Evolutionary conservation across 2,797 vertebrate genomes (phyloP).

Genomic region (Cyprinella venusta): DNA sequence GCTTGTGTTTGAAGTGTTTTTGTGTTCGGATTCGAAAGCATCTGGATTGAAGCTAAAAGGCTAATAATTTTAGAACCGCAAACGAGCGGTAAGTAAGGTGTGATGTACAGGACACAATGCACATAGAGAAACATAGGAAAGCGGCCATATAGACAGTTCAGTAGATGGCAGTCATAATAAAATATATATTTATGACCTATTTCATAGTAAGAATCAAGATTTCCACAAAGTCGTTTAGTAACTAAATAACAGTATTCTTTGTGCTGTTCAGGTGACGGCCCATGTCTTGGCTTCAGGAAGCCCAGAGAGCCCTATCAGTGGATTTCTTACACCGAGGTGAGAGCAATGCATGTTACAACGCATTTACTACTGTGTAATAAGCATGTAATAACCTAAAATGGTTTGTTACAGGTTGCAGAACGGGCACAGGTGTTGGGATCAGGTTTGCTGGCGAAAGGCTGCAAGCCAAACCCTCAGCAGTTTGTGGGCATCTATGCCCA

Average conservation of each 20-base stretch:
- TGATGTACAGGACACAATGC: background rate
- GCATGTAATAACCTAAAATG: background rate
- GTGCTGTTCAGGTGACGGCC: conserved; percentile 68
- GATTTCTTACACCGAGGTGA: conserved; percentile 81
- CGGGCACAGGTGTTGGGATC: conserved; percentile 78
- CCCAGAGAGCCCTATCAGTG: conserved; percentile 80
- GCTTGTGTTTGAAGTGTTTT: conserved; percentile 4
- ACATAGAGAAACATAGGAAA: background rate
- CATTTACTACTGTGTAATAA: background rate
- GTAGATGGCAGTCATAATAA: background rate
- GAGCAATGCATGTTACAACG: conserved; percentile 5
- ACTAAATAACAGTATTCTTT: background rate
- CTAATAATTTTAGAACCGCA: background rate
- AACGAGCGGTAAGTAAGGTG: no score
- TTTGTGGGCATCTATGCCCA: conserved; percentile 81
- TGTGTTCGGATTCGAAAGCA: background rate
- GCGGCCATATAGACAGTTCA: background rate
- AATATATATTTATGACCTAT: background rate
- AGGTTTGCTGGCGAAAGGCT: conserved; percentile 79
- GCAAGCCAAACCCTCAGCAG: conserved; percentile 75
- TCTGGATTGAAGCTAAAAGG: background rate
- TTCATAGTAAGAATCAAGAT: background rate
- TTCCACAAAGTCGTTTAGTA: background rate
- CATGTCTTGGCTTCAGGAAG: conserved; percentile 80
- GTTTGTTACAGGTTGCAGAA: conserved; percentile 74